Evolutionary conservation across 64 coral and sea anemone species (phyloP), one percentile per base, ranked within the genome.

Genomic region (Cladopsammia gracilis): DNA sequence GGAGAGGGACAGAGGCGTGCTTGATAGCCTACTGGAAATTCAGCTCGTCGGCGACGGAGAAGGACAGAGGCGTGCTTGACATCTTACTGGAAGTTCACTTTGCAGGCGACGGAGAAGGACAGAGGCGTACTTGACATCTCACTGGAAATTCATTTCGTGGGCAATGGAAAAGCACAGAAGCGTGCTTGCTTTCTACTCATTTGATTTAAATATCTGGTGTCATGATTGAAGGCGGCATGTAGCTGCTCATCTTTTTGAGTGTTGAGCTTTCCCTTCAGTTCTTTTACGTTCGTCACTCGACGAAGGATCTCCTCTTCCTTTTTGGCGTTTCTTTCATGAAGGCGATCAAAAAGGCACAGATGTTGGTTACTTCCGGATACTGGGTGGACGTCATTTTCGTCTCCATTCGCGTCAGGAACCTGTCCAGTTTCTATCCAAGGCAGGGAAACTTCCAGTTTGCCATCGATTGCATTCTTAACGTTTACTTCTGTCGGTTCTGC

Each of bases 291-390:
- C 10, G 73, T 87, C 45, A 93, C 52, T 7, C 84, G 48, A 6
- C 71, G 78, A 8, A 95, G 71, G 6, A 83, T 53, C 20, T 89
- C 57, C 10, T 83, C 78, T 73, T 86, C 61, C 45, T 71, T 76
- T 25, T 86, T 73, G 6, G 58, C 59, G 64, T 95, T 95, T 76
- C 62, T 89, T 71, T 95, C 93, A 70, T 95, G 93, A 46, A 95
- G 49, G 0, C 79, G 25, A 47, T 95, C 87, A 78, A 95, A 95
- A 18, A 90, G 80, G 51, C 70, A 89, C 24, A 86, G 42, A 44
- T 85, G 87, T n/a, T 56, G 53, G 6, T 16, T 47, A 46, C 78
- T 86, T 69, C 86, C 79, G 14, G 87, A 50, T 5, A 90, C 50
- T 85, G 87, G 93, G 53, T 90, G 93, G 11, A 15, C 58, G 14